These are phyloP conservation scores for Myotis davidii DNA, from an alignment of 2,113 vertebrate species.

Conservation along the genomic window DNA sequence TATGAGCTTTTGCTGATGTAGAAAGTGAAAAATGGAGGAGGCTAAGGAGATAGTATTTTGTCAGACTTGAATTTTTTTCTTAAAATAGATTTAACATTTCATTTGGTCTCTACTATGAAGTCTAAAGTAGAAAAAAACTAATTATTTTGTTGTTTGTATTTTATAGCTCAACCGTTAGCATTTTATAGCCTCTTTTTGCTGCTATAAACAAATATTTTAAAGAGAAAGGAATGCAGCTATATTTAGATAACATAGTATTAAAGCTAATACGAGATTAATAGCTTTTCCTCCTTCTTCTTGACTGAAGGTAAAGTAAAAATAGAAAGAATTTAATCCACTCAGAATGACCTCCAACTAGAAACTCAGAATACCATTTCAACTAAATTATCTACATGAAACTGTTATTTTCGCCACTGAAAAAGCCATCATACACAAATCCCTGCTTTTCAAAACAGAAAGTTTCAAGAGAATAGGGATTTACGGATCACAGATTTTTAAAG, in stretches of 20 bases:
- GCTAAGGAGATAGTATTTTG: constrained; percentile 41
- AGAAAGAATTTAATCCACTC: constrained; percentile 32
- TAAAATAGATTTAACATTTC: constrained; percentile 56
- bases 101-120: constrained; percentile 6
- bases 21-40: neutral
- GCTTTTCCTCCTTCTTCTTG: constrained; percentile 9
- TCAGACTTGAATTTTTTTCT: constrained; percentile 57
- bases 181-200: constrained; percentile 59
- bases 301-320: constrained; percentile 58
- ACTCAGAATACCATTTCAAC: constrained; percentile 41
- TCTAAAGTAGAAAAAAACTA: constrained; percentile 40
- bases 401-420: constrained; percentile 22
- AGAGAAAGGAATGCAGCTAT: neutral
- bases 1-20: neutral
- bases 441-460: constrained; percentile 39
- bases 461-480: constrained; percentile 32
- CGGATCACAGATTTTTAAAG: neutral
- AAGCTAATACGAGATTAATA: constrained; percentile 21
- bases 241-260: constrained; percentile 20
- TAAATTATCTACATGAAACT: neutral
- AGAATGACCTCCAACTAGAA: constrained; percentile 27
- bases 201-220: constrained; percentile 48
- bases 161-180: constrained; percentile 50
- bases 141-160: constrained; percentile 42
- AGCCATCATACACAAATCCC: neutral